Percentiles rank a stretch among this genome's conserved stretches.
Evolutionary conservation across 2,113 vertebrate genomes (phyloP).

Genomic region (Chionomys nivalis): DNA sequence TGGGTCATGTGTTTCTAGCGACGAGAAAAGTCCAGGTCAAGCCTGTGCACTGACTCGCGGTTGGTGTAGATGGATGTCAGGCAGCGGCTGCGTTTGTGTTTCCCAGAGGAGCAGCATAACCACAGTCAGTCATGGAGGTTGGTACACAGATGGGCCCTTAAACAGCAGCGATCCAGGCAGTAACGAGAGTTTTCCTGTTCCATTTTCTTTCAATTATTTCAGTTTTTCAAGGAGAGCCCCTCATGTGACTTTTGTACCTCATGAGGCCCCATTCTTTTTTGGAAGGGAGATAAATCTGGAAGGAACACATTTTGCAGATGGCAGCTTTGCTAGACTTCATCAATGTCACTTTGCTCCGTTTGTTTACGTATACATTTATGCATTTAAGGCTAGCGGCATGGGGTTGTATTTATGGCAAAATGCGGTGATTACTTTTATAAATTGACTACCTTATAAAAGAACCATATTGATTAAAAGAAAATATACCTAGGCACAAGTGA

Average conservation of each 20-base stretch:
- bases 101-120: not conserved
- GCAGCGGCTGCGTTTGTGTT: not conserved
- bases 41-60: not conserved
- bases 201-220: conserved; percentile 47
- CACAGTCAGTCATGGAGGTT: not conserved
- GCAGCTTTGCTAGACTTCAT: not conserved
- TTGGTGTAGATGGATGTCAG: not conserved
- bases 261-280: not conserved
- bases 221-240: conserved; percentile 1
- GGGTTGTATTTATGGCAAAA: not conserved
- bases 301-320: not conserved
- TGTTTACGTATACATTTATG: not conserved
- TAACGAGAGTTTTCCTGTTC: not conserved
- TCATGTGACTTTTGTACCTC: conserved; percentile 23
- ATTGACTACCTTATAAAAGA: conserved; percentile 15
- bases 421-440: not conserved
- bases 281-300: not conserved
- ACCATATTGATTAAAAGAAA: not conserved
- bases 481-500: not conserved
- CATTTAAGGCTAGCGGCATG: not conserved
- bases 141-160: not conserved
- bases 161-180: not conserved
- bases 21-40: not conserved
- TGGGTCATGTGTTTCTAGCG: not conserved
- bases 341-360: not conserved